A percentile compares a stretch with the other conserved stretches of the same genome.
These are phyloP conservation scores for Maconellicoccus hirsutus DNA, from an alignment of 1,140 invertebrate genomes.

Conservation along the genomic window DNA sequence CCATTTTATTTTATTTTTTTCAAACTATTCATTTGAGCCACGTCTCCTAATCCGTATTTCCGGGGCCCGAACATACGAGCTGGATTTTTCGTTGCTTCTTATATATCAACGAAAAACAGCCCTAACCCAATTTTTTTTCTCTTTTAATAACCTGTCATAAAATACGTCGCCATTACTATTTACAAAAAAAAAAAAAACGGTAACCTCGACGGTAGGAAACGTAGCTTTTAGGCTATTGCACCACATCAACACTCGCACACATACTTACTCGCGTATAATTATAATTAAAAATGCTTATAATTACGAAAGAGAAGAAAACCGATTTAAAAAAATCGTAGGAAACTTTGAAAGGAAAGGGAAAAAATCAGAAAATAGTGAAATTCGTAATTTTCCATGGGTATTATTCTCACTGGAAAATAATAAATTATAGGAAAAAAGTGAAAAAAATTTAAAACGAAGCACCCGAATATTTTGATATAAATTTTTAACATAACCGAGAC, in stretches of 20 bases:
- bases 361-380: slow-evolving; percentile 7
- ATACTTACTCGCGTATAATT: not conserved
- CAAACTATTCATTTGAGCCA: not conserved
- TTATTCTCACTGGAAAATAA: not conserved
- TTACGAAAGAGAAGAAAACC: not conserved
- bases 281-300: not conserved
- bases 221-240: not conserved
- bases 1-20: no score
- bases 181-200: not conserved
- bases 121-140: not conserved
- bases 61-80: not conserved
- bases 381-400: not conserved
- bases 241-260: no score
- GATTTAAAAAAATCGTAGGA: not conserved
- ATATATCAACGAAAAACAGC: not conserved
- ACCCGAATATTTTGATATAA: not conserved
- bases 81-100: not conserved
- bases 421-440: not conserved
- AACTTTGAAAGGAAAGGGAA: not conserved
- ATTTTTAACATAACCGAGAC: not conserved
- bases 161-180: no score
- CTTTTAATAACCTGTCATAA: no score
- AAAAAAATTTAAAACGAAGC: not conserved
- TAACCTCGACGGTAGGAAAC: not conserved
- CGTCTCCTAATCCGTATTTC: not conserved